Evolutionary conservation across 2,888 invertebrate species (phyloP).

Genomic region (Lepidochitona cinerea): DNA sequence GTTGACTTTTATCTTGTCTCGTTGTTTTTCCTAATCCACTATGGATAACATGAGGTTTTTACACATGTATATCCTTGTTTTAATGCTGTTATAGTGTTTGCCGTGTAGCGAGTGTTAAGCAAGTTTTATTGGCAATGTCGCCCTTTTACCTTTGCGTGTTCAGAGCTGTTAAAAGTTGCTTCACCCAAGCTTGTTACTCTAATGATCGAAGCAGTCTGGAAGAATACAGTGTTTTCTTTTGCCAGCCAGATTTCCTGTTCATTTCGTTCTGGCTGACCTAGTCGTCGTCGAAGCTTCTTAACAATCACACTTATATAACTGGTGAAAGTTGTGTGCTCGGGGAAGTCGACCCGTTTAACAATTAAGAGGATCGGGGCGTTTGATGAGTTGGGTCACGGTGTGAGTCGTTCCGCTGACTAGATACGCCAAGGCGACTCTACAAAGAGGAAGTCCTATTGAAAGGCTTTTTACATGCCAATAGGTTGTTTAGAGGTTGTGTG

Average conservation of each 20-base stretch:
- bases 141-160: too few species aligned
- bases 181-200: background rate
- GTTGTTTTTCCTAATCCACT: too few species aligned
- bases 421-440: background rate
- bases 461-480: slow-evolving; percentile 6
- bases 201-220: background rate
- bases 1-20: too few species aligned
- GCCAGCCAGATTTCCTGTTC: background rate
- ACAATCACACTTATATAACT: background rate
- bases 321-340: background rate
- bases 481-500: background rate
- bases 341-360: too few species aligned
- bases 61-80: too few species aligned
- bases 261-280: background rate
- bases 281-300: background rate
- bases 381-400: background rate
- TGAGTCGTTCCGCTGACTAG: background rate
- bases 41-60: too few species aligned
- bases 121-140: too few species aligned
- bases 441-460: background rate
- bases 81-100: too few species aligned
- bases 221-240: background rate
- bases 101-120: too few species aligned
- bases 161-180: background rate
- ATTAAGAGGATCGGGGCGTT: background rate